Evolutionary conservation across 2,113 vertebrate species (phyloP), one percentile per base, ranked within the genome.

Genomic region (Myodes glareolus): DNA sequence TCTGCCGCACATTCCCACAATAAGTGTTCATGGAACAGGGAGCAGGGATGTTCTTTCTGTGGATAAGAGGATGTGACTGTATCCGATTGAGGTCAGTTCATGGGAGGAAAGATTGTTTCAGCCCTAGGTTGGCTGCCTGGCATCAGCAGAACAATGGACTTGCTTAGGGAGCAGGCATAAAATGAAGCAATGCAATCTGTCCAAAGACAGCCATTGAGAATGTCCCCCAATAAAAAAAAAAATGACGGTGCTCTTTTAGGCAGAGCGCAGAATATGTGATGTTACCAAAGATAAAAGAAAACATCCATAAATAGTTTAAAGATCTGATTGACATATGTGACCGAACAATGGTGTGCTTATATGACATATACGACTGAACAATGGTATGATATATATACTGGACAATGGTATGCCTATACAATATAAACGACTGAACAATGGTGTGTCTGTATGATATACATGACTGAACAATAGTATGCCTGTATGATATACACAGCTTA

Each of bases 171-270:
- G 19, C 21, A 72, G 31, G 50, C 3, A 47, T 58, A 90, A 91
- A 80, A 90, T n/a, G 7, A 88, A 92, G 39, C 42, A 67, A 55
- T 21, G n/a, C 70, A n/a, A 85, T n/a, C 11, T 31, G 65, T 91
- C 84, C 68, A 92, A 87, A 58, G 55, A 77, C 94, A 76, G 2
- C 86, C 86, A 84, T 55, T 90, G 63, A 82, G 80, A 94, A 42
- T 72, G 75, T 42, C 73, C 87, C 29, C 90, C 75, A 88, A 78
- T 94, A 25, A 94, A 93, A 91, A 78, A 78, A 27, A 91, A 78
- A 27, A 72, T 67, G 13, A 88, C 77, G 68, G 88, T 19, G 29
- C 16, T 84, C 16, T 95, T 55, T 77, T 14, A 73, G 36, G 61
- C 82, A 84, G 88, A 94, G 63, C 29, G 7, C 10, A 84, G 12